Evolutionary conservation across 2,113 vertebrate genomes (phyloP).

Genomic region (Callipepla californica): DNA sequence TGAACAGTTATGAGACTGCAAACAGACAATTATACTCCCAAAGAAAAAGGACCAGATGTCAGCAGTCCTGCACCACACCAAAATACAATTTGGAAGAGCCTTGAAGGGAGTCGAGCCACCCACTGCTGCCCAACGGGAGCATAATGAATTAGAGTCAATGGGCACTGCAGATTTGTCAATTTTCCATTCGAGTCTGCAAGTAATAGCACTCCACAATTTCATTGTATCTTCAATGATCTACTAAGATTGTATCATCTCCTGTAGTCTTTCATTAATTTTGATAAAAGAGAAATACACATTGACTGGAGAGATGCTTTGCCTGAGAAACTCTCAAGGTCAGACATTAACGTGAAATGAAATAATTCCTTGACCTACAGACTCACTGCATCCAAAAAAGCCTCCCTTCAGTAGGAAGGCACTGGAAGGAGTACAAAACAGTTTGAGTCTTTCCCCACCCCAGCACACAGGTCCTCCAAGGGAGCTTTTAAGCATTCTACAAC

Average conservation of each 20-base stretch:
- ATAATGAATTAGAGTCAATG: background rate
- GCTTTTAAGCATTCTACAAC: background rate
- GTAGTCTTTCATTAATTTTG: constrained; percentile 27
- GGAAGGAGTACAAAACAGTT: background rate
- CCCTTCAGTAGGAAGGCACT: background rate
- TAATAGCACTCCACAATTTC: background rate
- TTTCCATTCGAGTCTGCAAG: constrained; percentile 6
- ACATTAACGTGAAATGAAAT: background rate
- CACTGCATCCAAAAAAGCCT: background rate
- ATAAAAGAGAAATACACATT: background rate
- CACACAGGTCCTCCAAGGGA: background rate
- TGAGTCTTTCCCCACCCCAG: too few species aligned
- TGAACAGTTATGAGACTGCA: background rate
- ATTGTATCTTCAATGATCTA: background rate
- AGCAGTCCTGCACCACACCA: background rate
- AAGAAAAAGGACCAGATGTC: background rate
- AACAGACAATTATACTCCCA: background rate
- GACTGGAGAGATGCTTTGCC: background rate
- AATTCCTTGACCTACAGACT: background rate
- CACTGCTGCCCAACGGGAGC: background rate
- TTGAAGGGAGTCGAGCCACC: background rate
- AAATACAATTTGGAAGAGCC: background rate
- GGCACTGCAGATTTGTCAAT: background rate
- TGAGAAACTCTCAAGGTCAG: constrained; percentile 32
- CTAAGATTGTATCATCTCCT: background rate